Evolutionary conservation across 2,113 vertebrate species (phyloP).

Genomic region (Colinus virginianus): DNA sequence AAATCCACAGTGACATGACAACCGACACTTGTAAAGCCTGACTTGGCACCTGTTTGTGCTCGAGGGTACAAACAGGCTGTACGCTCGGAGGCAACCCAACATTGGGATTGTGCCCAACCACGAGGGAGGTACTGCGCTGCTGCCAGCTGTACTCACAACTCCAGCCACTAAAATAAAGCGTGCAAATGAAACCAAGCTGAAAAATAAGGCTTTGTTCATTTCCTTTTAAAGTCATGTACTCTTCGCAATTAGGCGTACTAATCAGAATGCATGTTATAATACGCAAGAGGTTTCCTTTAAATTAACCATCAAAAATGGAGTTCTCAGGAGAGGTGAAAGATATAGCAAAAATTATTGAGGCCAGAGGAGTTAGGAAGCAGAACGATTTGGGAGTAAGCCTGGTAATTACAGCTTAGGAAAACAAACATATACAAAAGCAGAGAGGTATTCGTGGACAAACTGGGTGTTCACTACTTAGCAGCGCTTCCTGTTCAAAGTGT

Average conservation of each 20-base stretch:
- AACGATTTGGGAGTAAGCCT: neutral
- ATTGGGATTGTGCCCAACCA: neutral
- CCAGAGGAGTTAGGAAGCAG: neutral
- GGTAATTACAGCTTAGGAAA: neutral
- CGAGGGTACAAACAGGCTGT: neutral
- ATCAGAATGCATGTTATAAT: neutral
- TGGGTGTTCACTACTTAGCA: neutral
- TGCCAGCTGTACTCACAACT: neutral
- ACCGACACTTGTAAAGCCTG: neutral
- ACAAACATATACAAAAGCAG: neutral
- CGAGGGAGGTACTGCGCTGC: neutral
- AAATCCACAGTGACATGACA: neutral
- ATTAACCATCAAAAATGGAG: neutral
- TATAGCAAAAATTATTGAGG: neutral
- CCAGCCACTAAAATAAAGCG: neutral
- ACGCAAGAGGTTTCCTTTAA: constrained; percentile 1
- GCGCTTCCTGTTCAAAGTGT: neutral
- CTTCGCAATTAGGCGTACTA: neutral
- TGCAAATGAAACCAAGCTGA: neutral
- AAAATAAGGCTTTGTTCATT: neutral
- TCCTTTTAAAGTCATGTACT: neutral
- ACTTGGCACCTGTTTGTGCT: neutral
- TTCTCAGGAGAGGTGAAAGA: neutral
- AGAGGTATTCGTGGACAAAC: neutral
- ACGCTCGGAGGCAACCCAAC: neutral